These are phyloP conservation scores for Helogale parvula DNA, from an alignment of 2,113 vertebrate species.

Conservation along the genomic window DNA sequence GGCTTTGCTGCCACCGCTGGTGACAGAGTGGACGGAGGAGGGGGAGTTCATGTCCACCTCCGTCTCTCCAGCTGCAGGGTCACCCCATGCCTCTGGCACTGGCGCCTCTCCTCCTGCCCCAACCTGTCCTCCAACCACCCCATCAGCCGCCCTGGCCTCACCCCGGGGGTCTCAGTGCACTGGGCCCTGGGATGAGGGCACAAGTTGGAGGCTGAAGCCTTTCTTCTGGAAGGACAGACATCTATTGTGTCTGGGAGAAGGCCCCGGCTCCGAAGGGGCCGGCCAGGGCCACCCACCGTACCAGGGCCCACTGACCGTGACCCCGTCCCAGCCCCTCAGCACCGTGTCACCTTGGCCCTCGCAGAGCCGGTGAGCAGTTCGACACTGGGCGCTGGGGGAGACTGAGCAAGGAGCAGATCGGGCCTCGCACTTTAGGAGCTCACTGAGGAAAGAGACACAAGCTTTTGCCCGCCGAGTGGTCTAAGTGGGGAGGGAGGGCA, in stretches of 20 bases:
- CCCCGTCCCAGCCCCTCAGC: no score
- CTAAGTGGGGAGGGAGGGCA: background rate
- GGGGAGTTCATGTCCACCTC: background rate
- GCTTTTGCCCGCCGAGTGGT: background rate
- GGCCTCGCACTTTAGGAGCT: background rate
- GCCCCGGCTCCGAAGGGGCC: background rate
- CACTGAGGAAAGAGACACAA: background rate
- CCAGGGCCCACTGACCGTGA: background rate
- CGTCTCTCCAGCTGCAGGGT: background rate
- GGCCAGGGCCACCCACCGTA: background rate
- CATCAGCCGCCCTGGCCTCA: background rate
- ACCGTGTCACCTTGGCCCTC: background rate
- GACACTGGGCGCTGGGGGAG: background rate
- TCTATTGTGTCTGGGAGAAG: background rate
- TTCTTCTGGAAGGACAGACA: background rate
- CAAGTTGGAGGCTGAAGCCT: background rate
- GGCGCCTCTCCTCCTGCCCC: background rate
- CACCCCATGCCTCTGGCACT: background rate
- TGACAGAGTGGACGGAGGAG: rapidly evolving
- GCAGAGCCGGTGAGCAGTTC: background rate
- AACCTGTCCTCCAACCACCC: background rate
- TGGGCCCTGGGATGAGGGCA: no score
- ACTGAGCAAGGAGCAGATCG: background rate
- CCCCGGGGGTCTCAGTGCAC: background rate
- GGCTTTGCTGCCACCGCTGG: background rate